Conservation (phyloP, 2,888 invertebrate species). For the Anaspis maculata region DNA sequence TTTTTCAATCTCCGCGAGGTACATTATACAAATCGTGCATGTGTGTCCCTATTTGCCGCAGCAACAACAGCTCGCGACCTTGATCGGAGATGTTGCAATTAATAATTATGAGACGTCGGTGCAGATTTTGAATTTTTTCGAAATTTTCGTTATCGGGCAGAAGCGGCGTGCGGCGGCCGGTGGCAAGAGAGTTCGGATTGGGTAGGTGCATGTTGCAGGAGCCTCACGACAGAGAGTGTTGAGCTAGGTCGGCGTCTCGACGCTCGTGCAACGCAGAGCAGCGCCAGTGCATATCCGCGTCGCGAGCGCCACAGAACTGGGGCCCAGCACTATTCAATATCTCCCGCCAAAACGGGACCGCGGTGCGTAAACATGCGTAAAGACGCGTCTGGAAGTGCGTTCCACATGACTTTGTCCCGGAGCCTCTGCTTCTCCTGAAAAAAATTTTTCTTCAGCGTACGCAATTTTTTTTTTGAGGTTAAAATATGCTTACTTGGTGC, state of each 20-base stretch:
- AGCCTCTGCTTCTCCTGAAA: too few relatives aligned
- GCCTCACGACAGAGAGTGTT: conserved; percentile 41
- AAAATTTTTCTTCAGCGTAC: too few relatives aligned
- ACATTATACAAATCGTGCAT: too few relatives aligned
- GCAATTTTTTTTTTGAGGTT: too few relatives aligned
- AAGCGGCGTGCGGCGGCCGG: conserved; percentile 13
- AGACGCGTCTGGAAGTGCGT: conserved; percentile 3
- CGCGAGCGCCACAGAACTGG: too few relatives aligned
- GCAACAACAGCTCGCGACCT: too few relatives aligned
- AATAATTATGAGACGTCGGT: too few relatives aligned
- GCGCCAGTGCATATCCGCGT: conserved; percentile 35
- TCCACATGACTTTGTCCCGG: neutral
- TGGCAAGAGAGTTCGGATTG: conserved; percentile 17
- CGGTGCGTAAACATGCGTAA: conserved; percentile 23
- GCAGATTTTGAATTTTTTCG: conserved; percentile 9
- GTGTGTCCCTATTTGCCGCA: too few relatives aligned
- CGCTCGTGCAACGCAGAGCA: conserved; percentile 27
- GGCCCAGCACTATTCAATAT: too few relatives aligned
- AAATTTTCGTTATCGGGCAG: conserved; percentile 7
- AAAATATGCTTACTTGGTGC: too few relatives aligned
- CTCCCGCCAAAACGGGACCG: conserved; percentile 25
- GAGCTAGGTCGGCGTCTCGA: conserved; percentile 44
- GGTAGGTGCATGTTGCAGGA: conserved; percentile 32
- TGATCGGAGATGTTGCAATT: too few relatives aligned
- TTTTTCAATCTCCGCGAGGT: too few relatives aligned